Evolutionary conservation across 2,113 vertebrate genomes (phyloP).

Genomic region (Candoia aspera): DNA sequence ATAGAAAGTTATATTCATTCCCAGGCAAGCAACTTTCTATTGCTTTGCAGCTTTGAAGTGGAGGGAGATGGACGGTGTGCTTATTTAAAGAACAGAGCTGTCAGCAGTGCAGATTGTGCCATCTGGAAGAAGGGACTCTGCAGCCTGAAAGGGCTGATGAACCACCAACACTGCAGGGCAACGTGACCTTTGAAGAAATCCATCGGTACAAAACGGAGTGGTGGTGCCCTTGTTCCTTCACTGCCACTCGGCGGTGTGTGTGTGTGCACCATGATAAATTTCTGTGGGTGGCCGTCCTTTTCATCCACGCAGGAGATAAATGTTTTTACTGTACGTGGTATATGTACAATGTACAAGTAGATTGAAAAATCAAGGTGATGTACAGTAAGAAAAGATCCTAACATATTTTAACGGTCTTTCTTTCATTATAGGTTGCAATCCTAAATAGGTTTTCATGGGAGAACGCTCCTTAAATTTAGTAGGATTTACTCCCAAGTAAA

Average conservation of each 20-base stretch:
- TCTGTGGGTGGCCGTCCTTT: neutral
- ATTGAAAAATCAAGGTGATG: neutral
- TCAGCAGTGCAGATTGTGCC: neutral
- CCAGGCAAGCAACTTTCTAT: no score
- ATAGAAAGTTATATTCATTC: neutral
- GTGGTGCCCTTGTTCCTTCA: neutral
- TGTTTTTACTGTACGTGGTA: neutral
- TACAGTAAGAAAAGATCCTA: neutral
- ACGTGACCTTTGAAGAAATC: neutral
- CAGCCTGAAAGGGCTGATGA: neutral
- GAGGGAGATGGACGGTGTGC: neutral
- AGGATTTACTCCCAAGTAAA: neutral
- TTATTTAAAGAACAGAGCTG: neutral
- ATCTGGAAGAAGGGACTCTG: neutral
- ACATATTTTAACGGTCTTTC: neutral
- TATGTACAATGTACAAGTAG: neutral
- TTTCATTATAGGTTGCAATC: neutral
- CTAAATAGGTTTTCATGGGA: neutral
- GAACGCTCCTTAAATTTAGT: neutral
- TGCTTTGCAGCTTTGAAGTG: slow-evolving; percentile 11
- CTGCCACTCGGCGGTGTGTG: neutral
- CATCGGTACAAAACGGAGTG: neutral
- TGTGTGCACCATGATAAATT: neutral
- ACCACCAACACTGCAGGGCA: neutral
- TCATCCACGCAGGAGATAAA: neutral